Base-by-base conservation (phyloP, 2,888 invertebrate genomes). In the Standfussiana lucernea region DNA sequence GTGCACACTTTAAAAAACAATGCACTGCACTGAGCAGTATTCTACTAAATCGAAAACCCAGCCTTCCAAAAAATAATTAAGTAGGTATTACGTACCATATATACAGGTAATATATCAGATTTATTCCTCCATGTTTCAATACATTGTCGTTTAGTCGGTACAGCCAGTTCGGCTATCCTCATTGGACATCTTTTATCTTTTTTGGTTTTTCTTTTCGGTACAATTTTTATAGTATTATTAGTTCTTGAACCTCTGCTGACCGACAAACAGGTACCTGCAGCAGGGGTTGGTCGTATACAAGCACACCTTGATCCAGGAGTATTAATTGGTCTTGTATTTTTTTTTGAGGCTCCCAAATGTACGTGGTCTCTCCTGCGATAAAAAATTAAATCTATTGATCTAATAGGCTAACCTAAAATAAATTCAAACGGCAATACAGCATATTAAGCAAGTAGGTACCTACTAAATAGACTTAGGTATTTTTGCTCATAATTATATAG, bases 81-180 rank as follows among this genome's bases (percentile, higher is more conserved):
- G 2, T 59, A 32, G 0, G 8, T 8, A 24, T n/a, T 61, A 72
- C 70, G 10, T 88, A 96, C 96, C 96, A 96, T 96, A 75, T 86
- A 88, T 61, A 79, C 91, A n/a, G 96, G 95, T 40, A 96, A 89
- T 50, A 92, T 79, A 53, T 91, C 72, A 65, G 89, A 88, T 80
- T 93, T 95, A 59, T 86, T 89, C 80, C 93, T 90, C 96, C 95
- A 96, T 53, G 95, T 95, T 21, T 94, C 94, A 40, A 96, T 89
- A 82, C 96, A 96, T 42, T 93, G 93, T 53, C 96, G 91, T 89
- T 96, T 96, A 0, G 93, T 88, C 5, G 96, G 96, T 24, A 91
- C 90, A 3, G 96, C 95, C 61, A 96, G 83, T 86, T 95, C 94
- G 0, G 93, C 93, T 82, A 94, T 93, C 74, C 96, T 92, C 84